Base-by-base conservation (phyloP, 2,888 invertebrate genomes). In the Agrotis ipsilon region DNA sequence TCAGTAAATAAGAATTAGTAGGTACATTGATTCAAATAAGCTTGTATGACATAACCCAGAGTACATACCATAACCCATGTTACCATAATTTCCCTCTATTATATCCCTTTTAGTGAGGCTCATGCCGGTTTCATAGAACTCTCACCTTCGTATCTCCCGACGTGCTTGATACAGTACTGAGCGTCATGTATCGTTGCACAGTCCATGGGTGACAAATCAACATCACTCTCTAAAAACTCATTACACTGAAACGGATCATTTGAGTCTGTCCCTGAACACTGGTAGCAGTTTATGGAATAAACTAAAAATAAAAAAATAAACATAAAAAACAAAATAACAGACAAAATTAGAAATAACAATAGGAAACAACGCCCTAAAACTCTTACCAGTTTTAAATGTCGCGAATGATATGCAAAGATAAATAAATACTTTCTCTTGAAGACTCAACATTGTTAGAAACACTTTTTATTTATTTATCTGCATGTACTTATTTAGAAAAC, bases 121-220 rank as follows among this genome's bases (percentile, higher is more conserved):
- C 60, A n/a, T 60, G 74, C 46, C 27, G 63, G 39, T 69, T 55
- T 71, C 67, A 62, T 57, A 61, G 57, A 67, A 67, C 72, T 86
- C 94, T 96, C 96, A 98, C 98, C 98, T 98, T 98, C 98, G 88
- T 97, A 98, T 90, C 99, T 97, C 80, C 99, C 99, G 74, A 98
- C 98, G 89, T 98, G 98, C 96, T 99, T 99, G 85, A 99, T 97
- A 94, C 99, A 99, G 93, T 97, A 99, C 88, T 97, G 97, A 19
- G 99, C 99, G 81, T 97, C 97, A 91, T 98, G 98, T 74, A 99
- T 98, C 72, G 97, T 96, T 81, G 97, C 97, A 93, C 99, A 99
- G 86, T 98, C 96, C 84, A 96, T 96, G 65, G 97, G 97, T 87
- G 94, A 89, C 84, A 98, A 96, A 89, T 97, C 97, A 86, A 96